Conservation (phyloP, 2,797 vertebrate species). For the Crotalus adamanteus region DNA sequence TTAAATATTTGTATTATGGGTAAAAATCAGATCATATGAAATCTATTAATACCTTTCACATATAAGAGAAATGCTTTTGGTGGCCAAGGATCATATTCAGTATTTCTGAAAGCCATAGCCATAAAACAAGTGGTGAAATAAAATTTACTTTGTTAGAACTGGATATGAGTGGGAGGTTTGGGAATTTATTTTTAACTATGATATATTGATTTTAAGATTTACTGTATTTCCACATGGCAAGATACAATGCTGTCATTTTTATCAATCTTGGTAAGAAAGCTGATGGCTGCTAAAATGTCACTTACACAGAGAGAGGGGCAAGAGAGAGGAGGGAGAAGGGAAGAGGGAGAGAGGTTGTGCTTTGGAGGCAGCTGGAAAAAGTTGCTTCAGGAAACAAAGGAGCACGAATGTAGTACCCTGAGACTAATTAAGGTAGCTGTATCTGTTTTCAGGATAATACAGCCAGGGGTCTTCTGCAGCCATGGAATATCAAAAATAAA, state of each 20-base stretch:
- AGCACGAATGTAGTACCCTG: not conserved
- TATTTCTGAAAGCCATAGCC: not conserved
- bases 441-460: not conserved
- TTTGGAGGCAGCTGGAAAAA: not conserved
- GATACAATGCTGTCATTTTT: not conserved
- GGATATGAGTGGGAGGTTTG: too few species aligned
- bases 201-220: not conserved
- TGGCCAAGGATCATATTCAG: not conserved
- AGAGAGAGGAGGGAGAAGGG: too few species aligned
- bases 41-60: not conserved
- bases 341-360: too few species aligned
- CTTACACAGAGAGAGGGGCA: not conserved
- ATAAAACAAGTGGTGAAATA: not conserved
- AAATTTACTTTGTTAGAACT: too few species aligned
- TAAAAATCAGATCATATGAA: not conserved
- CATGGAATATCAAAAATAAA: not conserved
- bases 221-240: not conserved
- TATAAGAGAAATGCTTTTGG: not conserved
- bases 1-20: not conserved
- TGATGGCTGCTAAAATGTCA: not conserved
- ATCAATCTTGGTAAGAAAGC: not conserved
- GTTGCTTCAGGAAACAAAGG: not conserved
- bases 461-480: not conserved
- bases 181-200: not conserved
- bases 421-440: not conserved